phyloP scores from a whole-genome alignment of 2,797 vertebrate species.

The Sus cebifrons region DNA sequence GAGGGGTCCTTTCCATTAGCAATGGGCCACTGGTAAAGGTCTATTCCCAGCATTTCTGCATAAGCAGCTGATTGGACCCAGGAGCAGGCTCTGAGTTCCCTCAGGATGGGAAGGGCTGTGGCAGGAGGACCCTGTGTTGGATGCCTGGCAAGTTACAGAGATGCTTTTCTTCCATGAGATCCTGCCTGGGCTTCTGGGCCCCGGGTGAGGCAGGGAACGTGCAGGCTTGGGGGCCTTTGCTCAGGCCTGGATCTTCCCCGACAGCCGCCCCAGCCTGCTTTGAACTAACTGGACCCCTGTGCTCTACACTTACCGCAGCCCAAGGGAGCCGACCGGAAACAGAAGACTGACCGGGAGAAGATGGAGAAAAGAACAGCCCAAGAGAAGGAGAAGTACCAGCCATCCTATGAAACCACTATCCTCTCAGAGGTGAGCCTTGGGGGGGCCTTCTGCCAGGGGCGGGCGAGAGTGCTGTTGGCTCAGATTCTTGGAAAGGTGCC shows the following conservation, averaged over 20 bases:
- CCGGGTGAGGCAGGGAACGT: fast-evolving
- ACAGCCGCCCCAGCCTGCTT: neutral
- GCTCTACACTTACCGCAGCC: conserved; percentile 91
- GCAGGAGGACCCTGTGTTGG: neutral
- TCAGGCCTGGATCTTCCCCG: neutral
- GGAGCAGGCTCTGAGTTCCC: neutral
- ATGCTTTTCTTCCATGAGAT: neutral
- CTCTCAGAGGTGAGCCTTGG: conserved; percentile 93
- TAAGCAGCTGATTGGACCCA: neutral
- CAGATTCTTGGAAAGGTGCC: neutral
- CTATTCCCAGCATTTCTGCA: neutral
- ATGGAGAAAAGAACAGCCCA: conserved; percentile 95
- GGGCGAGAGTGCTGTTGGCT: fast-evolving
- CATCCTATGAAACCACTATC: conserved; percentile 95
- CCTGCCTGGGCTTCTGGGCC: neutral
- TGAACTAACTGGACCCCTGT: conserved; percentile 82
- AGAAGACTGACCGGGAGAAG: conserved; percentile 98
- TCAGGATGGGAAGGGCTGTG: neutral
- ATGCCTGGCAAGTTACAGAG: neutral
- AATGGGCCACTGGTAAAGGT: neutral
- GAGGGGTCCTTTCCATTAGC: neutral
- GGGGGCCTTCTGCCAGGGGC: neutral
- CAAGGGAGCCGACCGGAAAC: conserved; percentile 98
- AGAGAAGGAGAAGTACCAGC: conserved; percentile 97
- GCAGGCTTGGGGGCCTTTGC: no score